Base-by-base conservation (phyloP, 1,140 invertebrate species). In the Cotesia chilonis region DNA sequence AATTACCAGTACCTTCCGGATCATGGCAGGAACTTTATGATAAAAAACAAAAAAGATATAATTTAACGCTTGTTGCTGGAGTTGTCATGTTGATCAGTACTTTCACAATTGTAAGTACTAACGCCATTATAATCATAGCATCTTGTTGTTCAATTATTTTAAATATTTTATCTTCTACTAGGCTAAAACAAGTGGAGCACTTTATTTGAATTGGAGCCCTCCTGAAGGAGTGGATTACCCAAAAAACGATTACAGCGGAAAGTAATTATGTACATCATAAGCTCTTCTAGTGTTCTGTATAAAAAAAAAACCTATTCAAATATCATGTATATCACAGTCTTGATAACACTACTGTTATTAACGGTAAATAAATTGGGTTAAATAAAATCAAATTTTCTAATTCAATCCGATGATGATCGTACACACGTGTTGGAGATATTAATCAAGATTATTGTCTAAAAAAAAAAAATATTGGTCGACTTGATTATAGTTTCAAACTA, bases 11-110 rank as follows among this genome's bases (percentile, higher is more conserved):
- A 12, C 93, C 94, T 4, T 84, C 88, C 63, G 93, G 94, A 35
- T 91, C 90, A 9, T 95, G 93, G 93, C 86, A 92, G 77, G 89
- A 91, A 17, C 79, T 89, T 38, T 81, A 93, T 80, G 88, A 91
- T 69, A 88, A 89, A 36, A 88, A 88, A 38, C 90, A 94, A 75
- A 84, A 86, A 67, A 91, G 89, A 79, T 92, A 93, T 85, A 94
- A 94, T 79, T 78, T 88, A 6, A 86, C 89, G 20, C 85, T 95
- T n/a, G 73, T 87, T 36, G 77, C 87, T 61, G 92, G 93, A n/a
- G 72, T 93, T 74, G 81, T 84, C 38, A 88, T 90, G 73, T 75
- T 89, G 28, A 77, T 85, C 28, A 85, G 85, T 55, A 91, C 91
- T 1, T 74, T 93, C 69, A 75, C 89, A 70, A 83, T 90, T 75